phyloP scores from a whole-genome alignment of 2,888 invertebrate species.

The Acleris laterana region DNA sequence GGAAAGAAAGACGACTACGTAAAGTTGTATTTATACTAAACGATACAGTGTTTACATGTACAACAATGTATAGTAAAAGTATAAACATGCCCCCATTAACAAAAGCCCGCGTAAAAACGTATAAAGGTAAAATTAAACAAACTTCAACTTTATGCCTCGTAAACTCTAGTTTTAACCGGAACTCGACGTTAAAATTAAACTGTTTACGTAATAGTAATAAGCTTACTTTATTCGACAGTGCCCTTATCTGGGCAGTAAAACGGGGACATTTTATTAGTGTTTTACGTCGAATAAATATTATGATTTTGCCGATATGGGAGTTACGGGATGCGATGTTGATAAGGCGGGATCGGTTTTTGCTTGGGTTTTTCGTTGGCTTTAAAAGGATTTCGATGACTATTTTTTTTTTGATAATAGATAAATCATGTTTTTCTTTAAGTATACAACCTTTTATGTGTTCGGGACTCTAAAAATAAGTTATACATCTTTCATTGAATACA shows the following conservation, averaged over 20 bases:
- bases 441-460: no score
- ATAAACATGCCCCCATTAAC: no score
- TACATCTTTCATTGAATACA: no score
- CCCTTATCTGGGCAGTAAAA: constrained; percentile 29
- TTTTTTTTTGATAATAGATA: no score
- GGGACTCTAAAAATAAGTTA: no score
- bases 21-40: no score
- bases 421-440: no score
- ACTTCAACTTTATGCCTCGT: constrained; percentile 16
- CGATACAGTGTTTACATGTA: no score
- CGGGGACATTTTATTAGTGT: constrained; percentile 31
- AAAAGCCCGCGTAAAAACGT: neutral
- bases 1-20: no score
- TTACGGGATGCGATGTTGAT: constrained; percentile 1
- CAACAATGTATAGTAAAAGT: no score
- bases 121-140: constrained; percentile 13
- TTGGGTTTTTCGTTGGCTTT: neutral
- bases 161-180: constrained; percentile 24
- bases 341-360: neutral
- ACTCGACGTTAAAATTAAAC: constrained; percentile 29
- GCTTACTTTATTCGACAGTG: constrained; percentile 20
- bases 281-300: constrained; percentile 35
- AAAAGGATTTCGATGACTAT: neutral
- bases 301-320: constrained; percentile 25
- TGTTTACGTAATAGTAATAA: constrained; percentile 35